A percentile compares a stretch with the other conserved stretches of the same genome.
Evolutionary conservation across 2,888 invertebrate genomes (phyloP).

Genomic region (Chrysopilus asiliformis): DNA sequence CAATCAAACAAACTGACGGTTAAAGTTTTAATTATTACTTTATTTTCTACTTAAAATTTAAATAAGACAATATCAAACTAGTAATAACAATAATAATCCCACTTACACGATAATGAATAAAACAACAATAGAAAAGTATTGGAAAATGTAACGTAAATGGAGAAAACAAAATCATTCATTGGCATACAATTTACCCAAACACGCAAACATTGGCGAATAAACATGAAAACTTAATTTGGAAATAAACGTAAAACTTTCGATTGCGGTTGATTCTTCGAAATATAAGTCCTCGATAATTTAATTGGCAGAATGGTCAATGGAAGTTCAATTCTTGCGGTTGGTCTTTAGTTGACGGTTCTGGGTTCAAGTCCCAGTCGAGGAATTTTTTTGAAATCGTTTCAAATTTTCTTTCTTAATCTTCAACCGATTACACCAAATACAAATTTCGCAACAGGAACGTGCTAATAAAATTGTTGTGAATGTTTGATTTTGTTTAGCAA

Average conservation of each 20-base stretch:
- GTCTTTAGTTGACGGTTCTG: slow-evolving; percentile 14
- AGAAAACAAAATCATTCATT: too few relatives aligned
- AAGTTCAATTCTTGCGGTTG: not conserved
- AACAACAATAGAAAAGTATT: too few relatives aligned
- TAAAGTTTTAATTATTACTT: too few relatives aligned
- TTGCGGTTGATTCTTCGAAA: slow-evolving; percentile 4
- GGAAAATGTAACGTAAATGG: too few relatives aligned
- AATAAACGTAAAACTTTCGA: not conserved
- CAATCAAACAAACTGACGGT: too few relatives aligned
- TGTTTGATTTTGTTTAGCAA: not conserved
- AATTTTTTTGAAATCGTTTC: slow-evolving; percentile 3
- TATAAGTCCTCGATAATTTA: slow-evolving; percentile 15
- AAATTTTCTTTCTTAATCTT: not conserved
- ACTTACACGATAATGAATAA: too few relatives aligned
- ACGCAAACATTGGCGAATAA: too few relatives aligned
- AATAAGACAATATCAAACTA: too few relatives aligned
- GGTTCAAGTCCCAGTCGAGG: slow-evolving; percentile 17
- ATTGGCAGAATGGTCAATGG: slow-evolving; percentile 15
- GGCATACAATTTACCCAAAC: too few relatives aligned
- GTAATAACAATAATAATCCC: too few relatives aligned
- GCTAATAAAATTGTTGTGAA: not conserved
- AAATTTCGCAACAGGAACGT: not conserved
- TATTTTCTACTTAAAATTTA: too few relatives aligned
- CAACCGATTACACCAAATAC: not conserved
- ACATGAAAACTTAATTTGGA: too few relatives aligned